These are phyloP conservation scores for Leptogaster cylindrica DNA, from an alignment of 2,888 invertebrate genomes.

Conservation along the genomic window DNA sequence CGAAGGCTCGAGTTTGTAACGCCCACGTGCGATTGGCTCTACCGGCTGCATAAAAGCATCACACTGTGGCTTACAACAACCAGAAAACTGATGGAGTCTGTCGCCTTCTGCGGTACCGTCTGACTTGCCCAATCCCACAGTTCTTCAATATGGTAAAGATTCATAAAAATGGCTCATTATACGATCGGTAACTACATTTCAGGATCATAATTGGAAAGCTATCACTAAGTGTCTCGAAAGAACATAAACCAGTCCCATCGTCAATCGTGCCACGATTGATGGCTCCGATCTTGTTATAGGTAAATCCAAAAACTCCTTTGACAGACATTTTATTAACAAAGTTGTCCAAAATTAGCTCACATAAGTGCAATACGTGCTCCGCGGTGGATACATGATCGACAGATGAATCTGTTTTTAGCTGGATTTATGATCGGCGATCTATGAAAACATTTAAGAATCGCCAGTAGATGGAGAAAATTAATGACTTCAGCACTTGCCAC, in stretches of 20 bases:
- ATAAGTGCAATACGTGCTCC: not conserved
- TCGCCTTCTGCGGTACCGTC: constrained; percentile 8
- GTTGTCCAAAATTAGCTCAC: constrained; percentile 29
- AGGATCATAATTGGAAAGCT: constrained; percentile 37
- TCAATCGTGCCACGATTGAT: not conserved
- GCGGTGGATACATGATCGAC: constrained; percentile 12
- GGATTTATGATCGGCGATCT: constrained; percentile 9
- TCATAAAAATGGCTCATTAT: constrained; percentile 44
- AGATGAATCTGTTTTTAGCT: constrained; percentile 20
- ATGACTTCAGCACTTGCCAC: constrained; percentile 24
- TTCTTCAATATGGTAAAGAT: constrained; percentile 9
- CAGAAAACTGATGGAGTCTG: constrained; percentile 10
- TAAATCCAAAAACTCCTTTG: not conserved
- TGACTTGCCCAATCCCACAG: constrained; percentile 2
- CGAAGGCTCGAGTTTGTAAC: constrained; percentile 39
- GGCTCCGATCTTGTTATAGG: constrained; percentile 8
- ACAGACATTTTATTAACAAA: constrained; percentile 35
- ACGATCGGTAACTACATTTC: constrained; percentile 41
- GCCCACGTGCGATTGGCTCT: constrained; percentile 36
- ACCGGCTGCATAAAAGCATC: constrained; percentile 31
- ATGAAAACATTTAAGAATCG: not conserved
- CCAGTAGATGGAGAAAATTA: constrained; percentile 15
- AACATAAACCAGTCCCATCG: constrained; percentile 21
- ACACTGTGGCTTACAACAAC: constrained; percentile 14
- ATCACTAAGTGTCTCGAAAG: constrained; percentile 5